Evolutionary conservation across 2,113 vertebrate genomes (phyloP).

Genomic region (Mobula birostris): DNA sequence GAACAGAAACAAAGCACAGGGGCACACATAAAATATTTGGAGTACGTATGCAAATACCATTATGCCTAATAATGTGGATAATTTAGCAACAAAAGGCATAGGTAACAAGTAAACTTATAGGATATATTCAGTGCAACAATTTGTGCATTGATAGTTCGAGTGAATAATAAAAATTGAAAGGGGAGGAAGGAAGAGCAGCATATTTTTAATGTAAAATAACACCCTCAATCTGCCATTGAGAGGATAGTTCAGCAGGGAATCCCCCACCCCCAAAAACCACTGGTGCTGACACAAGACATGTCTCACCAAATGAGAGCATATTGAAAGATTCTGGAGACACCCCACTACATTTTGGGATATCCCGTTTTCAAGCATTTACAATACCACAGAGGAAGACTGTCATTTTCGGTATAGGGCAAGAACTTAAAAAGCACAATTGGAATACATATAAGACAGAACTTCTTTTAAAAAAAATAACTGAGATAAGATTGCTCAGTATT

Average conservation of each 20-base stretch:
- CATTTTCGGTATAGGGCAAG: neutral
- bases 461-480: neutral
- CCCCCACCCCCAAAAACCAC: neutral
- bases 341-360: neutral
- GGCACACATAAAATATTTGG: neutral
- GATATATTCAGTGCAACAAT: neutral
- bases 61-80: neutral
- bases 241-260: neutral
- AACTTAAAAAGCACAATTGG: neutral
- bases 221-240: neutral
- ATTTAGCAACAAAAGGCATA: neutral
- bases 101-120: neutral
- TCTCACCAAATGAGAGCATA: neutral
- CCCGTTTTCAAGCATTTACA: neutral
- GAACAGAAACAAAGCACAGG: conserved; percentile 28
- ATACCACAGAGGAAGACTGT: neutral
- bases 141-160: neutral
- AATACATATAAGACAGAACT: neutral
- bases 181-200: neutral
- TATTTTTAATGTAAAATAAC: neutral
- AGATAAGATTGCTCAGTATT: neutral
- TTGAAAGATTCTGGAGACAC: neutral
- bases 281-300: too few relatives aligned
- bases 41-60: neutral
- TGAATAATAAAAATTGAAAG: neutral